These are phyloP conservation scores for Carabus problematicus DNA, from an alignment of 2,888 invertebrate species.

Conservation along the genomic window DNA sequence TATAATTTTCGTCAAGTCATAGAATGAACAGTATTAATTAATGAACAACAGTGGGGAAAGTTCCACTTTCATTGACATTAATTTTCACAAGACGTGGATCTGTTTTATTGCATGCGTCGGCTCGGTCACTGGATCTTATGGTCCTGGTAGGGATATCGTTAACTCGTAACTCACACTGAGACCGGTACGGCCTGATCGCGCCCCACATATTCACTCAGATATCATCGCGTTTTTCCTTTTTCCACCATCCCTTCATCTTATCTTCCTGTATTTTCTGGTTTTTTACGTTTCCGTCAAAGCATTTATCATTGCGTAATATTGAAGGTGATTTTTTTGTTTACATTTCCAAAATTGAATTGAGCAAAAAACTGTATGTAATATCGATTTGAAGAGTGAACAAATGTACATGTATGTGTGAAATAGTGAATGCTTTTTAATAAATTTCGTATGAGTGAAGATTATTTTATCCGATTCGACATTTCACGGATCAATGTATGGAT, in stretches of 20 bases:
- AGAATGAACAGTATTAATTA: conserved; percentile 12
- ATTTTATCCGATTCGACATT: too few species aligned
- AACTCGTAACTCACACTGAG: conserved; percentile 25
- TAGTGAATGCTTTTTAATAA: too few species aligned
- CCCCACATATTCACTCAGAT: not conserved
- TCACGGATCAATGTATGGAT: too few species aligned
- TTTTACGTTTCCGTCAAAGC: not conserved
- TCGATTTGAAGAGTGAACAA: too few species aligned
- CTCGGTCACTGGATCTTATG: not conserved
- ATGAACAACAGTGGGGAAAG: conserved; percentile 7
- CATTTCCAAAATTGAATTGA: not conserved
- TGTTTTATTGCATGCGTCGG: conserved; percentile 16
- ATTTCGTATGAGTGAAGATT: too few species aligned
- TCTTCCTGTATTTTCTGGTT: too few species aligned
- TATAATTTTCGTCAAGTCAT: conserved; percentile 4
- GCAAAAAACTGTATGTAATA: too few species aligned
- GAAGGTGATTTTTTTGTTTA: not conserved
- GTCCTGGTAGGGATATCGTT: conserved; percentile 14
- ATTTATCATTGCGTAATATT: not conserved
- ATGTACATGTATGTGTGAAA: too few species aligned
- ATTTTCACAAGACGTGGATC: conserved; percentile 10
- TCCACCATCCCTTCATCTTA: not conserved
- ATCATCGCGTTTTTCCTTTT: not conserved
- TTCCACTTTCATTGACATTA: conserved; percentile 27
- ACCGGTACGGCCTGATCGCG: conserved; percentile 1